Base-by-base conservation (phyloP, 2,888 invertebrate genomes). In the Alsophila aescularia region DNA sequence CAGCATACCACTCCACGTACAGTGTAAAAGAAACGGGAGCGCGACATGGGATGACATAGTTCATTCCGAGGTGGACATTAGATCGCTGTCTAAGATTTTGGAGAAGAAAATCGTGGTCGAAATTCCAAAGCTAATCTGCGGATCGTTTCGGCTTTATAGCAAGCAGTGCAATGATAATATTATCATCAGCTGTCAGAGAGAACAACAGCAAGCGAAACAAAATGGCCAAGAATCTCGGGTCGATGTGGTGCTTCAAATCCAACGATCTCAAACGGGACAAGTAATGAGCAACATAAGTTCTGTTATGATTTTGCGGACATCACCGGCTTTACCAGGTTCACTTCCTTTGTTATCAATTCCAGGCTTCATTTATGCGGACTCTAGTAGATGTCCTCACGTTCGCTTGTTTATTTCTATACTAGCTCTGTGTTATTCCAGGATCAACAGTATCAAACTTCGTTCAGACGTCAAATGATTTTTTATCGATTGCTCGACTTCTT, bases 41-140 rank as follows among this genome's bases (percentile, higher is more conserved):
- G 64, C 73, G 3, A 79, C 70, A 2, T 86, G 87, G 87, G 81
- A 87, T 55, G 84, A 87, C 27, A 70, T 85, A 34, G 80, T 88
- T 8, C 87, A 83, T 62, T 87, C 90, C 0, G 85, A 84, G 70
- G 76, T 90, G n/a, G 88, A 90, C 58, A 54, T 90, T 1, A 76
- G 83, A 59, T 84, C 83, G 2, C 65, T 90, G 14, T 81, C 85
- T 0, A 90, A 84, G 69, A 81, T 88, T 56, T 69, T 90, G 13
- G 85, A 87, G 62, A 89, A 87, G 66, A 85, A 78, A 74, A 82
- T 90, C 32, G 65, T 86, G 4, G 57, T 90, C 7, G 83, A 88
- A 73, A 72, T 90, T 10, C 90, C 90, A 0, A 87, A 85, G 64
- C 43, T 83, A 31, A 74, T 90, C 37, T 73, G 75, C 40, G 85